A percentile compares a stretch with the other conserved stretches of the same genome.
These are phyloP conservation scores for Argyrosomus japonicus DNA, from an alignment of 2,113 vertebrate genomes.

Conservation along the genomic window DNA sequence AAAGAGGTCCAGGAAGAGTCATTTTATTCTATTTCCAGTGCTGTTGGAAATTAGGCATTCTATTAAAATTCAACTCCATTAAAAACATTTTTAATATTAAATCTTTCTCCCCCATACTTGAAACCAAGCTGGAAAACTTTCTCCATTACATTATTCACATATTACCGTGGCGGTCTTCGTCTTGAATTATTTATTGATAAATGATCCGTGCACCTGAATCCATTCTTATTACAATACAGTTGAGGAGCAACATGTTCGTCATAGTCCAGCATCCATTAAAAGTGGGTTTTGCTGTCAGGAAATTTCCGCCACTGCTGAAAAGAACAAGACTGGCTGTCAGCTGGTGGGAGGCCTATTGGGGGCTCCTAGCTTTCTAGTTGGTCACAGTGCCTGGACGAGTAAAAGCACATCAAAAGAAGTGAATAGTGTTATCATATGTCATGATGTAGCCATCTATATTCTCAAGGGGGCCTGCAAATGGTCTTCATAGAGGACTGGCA, in stretches of 20 bases:
- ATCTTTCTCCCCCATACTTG: neutral
- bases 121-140: neutral
- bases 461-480: neutral
- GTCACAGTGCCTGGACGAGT: neutral
- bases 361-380: neutral
- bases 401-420: neutral
- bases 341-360: neutral
- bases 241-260: neutral
- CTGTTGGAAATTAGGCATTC: conserved; percentile 18
- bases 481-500: neutral
- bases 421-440: neutral
- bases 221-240: neutral
- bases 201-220: neutral
- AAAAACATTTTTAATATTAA: conserved; percentile 12
- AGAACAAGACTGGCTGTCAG: neutral
- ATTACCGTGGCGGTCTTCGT: neutral
- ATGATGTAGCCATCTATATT: neutral
- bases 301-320: neutral
- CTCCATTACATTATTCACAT: too few relatives aligned
- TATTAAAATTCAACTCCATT: conserved; percentile 3
- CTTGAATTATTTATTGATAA: too few relatives aligned
- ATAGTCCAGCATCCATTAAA: neutral
- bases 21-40: conserved; percentile 23
- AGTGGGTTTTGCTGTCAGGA: neutral
- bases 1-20: conserved; percentile 20